Percentiles rank a stretch among this genome's conserved stretches.
Evolutionary conservation across 2,113 vertebrate species (phyloP).

Genomic region (Arenaria interpres): DNA sequence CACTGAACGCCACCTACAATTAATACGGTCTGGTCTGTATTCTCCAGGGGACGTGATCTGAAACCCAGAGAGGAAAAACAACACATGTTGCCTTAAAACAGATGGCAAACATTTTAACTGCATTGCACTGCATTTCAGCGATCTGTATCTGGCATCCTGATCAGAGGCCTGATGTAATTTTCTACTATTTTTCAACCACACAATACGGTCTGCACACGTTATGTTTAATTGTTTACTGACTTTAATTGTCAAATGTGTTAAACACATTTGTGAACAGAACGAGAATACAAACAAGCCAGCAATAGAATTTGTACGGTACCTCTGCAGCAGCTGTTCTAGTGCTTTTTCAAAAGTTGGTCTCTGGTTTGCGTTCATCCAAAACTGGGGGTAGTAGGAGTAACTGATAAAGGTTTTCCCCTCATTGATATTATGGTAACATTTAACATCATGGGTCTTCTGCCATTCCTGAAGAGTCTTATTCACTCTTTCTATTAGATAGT

Average conservation of each 20-base stretch:
- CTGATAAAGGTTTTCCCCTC: conserved; percentile 82
- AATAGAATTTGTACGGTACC: conserved; percentile 71
- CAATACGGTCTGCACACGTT: background rate
- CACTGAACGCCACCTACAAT: conserved; percentile 96
- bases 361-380: conserved; percentile 83
- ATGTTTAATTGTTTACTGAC: conserved; percentile 49
- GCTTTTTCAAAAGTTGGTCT: conserved; percentile 89
- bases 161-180: conserved; percentile 52
- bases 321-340: conserved; percentile 85
- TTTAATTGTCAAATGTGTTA: conserved; percentile 4
- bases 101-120: conserved; percentile 71
- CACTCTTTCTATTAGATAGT: conserved; percentile 90
- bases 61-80: conserved; percentile 72
- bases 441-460: conserved; percentile 88
- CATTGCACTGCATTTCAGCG: conserved; percentile 58
- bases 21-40: conserved; percentile 86
- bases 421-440: conserved; percentile 87
- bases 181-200: conserved; percentile 50
- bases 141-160: conserved; percentile 60
- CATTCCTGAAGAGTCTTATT: conserved; percentile 91
- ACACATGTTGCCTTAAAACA: conserved; percentile 62
- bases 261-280: background rate
- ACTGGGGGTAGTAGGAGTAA: conserved; percentile 95
- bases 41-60: conserved; percentile 88
- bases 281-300: background rate